Percentiles rank a stretch among this genome's conserved stretches.
phyloP scores from a whole-genome alignment of 2,797 vertebrate genomes.

The Thamnophis elegans region DNA sequence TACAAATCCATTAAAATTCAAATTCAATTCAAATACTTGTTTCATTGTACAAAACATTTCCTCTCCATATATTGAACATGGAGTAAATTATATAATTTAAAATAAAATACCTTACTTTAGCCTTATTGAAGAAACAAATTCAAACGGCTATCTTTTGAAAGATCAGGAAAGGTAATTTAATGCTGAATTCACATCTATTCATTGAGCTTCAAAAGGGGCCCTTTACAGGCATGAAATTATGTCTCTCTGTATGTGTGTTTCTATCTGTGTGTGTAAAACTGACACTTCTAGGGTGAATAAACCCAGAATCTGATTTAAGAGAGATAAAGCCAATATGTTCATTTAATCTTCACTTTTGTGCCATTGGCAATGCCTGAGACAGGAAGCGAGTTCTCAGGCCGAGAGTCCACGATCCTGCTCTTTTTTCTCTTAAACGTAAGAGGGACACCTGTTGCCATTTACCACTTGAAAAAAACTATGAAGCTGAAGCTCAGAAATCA shows the following conservation, averaged over 20 bases:
- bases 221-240: not conserved
- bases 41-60: not conserved
- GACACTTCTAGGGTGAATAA: slow-evolving; percentile 1
- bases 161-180: not conserved
- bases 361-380: not conserved
- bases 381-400: not conserved
- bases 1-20: no score
- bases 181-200: not conserved
- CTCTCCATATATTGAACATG: not conserved
- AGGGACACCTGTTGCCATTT: not conserved
- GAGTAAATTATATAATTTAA: not conserved
- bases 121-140: slow-evolving; percentile 8
- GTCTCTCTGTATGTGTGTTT: not conserved
- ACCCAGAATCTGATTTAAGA: not conserved
- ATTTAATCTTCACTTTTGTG: not conserved
- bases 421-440: not conserved
- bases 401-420: not conserved
- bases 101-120: slow-evolving; percentile 49
- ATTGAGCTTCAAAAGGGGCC: not conserved
- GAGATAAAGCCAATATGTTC: not conserved
- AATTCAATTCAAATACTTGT: no score
- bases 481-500: not conserved
- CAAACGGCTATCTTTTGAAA: slow-evolving; percentile 10
- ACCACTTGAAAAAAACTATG: not conserved
- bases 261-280: not conserved